phyloP scores from a whole-genome alignment of 2,113 vertebrate genomes.

The Pterocles orientalis region DNA sequence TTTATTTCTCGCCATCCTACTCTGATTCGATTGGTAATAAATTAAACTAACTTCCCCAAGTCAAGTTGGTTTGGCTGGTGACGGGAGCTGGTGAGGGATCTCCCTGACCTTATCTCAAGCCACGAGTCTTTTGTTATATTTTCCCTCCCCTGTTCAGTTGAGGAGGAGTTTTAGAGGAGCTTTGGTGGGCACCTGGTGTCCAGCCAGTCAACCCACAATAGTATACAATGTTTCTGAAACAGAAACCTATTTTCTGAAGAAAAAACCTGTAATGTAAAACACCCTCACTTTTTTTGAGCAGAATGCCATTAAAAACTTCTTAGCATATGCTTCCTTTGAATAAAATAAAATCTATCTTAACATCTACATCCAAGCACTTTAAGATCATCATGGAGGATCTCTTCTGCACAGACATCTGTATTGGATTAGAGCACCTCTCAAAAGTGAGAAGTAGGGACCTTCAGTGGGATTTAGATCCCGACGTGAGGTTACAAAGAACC shows the following conservation, averaged over 20 bases:
- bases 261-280: background rate
- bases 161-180: too few species aligned
- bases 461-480: background rate
- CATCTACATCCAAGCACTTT: background rate
- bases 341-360: background rate
- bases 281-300: background rate
- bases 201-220: too few species aligned
- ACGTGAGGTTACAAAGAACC: background rate
- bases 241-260: background rate
- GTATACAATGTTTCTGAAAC: background rate
- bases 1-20: too few species aligned
- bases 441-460: background rate
- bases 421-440: background rate
- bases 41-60: too few species aligned
- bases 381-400: rapidly evolving
- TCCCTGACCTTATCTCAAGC: too few species aligned
- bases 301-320: background rate
- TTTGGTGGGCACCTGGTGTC: too few species aligned
- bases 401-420: background rate
- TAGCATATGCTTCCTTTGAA: background rate
- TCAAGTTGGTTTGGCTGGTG: too few species aligned
- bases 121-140: too few species aligned
- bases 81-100: too few species aligned
- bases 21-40: too few species aligned
- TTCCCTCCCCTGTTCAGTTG: too few species aligned